phyloP scores from a whole-genome alignment of 1,140 invertebrate species.

The Cotesia chilonis region DNA sequence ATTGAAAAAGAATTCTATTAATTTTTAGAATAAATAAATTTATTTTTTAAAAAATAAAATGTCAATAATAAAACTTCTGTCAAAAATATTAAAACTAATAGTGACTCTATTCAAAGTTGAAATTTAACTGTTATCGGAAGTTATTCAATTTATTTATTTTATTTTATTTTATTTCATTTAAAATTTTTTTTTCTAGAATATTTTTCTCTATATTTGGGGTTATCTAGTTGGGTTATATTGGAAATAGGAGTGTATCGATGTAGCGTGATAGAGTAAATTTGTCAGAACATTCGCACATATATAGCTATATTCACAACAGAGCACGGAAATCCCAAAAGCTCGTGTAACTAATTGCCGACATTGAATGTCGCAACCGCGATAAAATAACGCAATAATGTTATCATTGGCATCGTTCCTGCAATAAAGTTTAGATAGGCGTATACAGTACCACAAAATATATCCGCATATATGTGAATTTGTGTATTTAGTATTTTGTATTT shows the following conservation, averaged over 20 bases:
- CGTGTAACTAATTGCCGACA: constrained; percentile 30
- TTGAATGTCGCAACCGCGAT: constrained; percentile 14
- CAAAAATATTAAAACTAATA: too few species aligned
- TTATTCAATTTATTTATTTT: too few species aligned
- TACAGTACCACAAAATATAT: constrained; percentile 31
- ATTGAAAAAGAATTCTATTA: too few species aligned
- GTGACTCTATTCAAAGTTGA: too few species aligned
- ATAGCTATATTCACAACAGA: too few species aligned
- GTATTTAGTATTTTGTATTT: background rate
- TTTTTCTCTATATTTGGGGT: too few species aligned
- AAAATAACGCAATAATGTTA: constrained; percentile 49
- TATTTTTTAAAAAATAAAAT: too few species aligned
- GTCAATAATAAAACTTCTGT: too few species aligned
- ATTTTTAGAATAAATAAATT: too few species aligned
- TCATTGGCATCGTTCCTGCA: constrained; percentile 37
- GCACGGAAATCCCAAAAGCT: constrained; percentile 28
- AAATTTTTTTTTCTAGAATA: too few species aligned
- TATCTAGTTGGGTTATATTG: background rate
- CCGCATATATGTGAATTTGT: constrained; percentile 48
- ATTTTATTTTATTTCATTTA: too few species aligned
- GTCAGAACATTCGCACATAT: background rate
- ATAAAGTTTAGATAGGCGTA: constrained; percentile 25
- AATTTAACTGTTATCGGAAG: too few species aligned
- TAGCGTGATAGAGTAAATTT: constrained; percentile 19
- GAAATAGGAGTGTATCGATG: background rate